Evolutionary conservation across 2,113 vertebrate genomes (phyloP).

Genomic region (Zapus hudsonius): DNA sequence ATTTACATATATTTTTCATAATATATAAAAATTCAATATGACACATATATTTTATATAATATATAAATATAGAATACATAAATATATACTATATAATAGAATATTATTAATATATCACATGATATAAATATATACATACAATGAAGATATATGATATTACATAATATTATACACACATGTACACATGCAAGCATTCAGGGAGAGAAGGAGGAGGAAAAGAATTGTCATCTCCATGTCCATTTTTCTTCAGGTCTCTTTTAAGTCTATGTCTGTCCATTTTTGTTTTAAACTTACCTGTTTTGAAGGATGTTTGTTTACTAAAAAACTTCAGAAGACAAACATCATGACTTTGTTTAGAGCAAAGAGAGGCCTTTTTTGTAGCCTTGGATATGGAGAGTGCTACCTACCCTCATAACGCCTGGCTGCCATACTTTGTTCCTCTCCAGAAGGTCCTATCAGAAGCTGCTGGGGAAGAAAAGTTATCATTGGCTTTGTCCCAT

Average conservation of each 20-base stretch:
- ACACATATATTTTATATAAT: neutral
- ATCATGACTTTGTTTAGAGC: neutral
- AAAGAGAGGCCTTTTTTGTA: neutral
- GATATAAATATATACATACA: neutral
- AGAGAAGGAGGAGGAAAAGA: neutral
- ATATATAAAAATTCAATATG: neutral
- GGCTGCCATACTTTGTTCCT: neutral
- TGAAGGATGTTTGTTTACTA: neutral
- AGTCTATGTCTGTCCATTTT: neutral
- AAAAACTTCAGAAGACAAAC: neutral
- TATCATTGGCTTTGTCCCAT: too few relatives aligned
- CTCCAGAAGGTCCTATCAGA: too few relatives aligned
- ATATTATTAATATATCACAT: too few relatives aligned
- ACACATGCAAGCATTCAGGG: neutral
- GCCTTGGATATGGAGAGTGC: neutral
- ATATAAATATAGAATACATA: neutral
- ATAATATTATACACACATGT: neutral
- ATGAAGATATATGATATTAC: neutral
- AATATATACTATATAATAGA: neutral
- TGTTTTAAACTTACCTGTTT: neutral
- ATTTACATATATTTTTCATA: too few relatives aligned
- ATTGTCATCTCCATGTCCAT: neutral
- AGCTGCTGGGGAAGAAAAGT: too few relatives aligned
- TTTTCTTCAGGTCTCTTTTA: neutral
- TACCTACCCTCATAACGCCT: neutral